phyloP scores from a whole-genome alignment of 2,113 vertebrate species.

The Thryonomys swinderianus region DNA sequence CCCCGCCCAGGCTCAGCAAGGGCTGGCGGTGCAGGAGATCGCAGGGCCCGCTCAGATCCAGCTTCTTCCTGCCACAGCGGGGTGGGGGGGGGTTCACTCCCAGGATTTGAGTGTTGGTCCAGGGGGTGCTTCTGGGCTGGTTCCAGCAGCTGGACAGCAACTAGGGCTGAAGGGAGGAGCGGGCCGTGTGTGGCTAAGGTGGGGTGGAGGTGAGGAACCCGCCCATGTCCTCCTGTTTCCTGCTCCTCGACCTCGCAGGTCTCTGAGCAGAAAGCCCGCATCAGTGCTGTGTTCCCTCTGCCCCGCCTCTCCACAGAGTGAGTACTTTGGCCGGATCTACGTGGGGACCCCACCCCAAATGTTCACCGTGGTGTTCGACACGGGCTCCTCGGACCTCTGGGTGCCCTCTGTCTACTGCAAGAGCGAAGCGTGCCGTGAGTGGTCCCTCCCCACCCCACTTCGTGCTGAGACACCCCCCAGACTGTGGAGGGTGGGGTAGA shows the following conservation, averaged over 20 bases:
- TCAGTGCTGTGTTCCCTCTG: accelerated
- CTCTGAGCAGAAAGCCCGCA: not conserved
- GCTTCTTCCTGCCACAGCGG: too few species aligned
- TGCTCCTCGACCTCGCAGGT: too few species aligned
- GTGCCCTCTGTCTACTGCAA: slow-evolving; percentile 86
- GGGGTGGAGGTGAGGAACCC: not conserved
- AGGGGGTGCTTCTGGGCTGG: not conserved
- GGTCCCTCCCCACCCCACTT: accelerated
- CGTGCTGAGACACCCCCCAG: too few species aligned
- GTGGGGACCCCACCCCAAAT: slow-evolving; percentile 85
- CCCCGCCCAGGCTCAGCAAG: too few species aligned
- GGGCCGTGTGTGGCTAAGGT: too few species aligned
- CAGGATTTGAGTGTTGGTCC: not conserved
- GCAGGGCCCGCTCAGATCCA: too few species aligned
- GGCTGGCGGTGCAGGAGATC: too few species aligned
- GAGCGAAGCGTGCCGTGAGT: slow-evolving; percentile 82
- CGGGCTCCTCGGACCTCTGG: slow-evolving; percentile 88
- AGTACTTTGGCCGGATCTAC: slow-evolving; percentile 85
- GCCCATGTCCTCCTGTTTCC: accelerated
- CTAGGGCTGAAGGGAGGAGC: not conserved
- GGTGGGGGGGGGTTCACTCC: too few species aligned
- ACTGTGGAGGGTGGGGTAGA: too few species aligned
- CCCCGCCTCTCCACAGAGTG: slow-evolving; percentile 68
- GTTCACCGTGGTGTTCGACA: slow-evolving; percentile 88
- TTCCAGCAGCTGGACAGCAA: not conserved